These are phyloP conservation scores for Meloidogyne exigua DNA, from an alignment of 1,140 invertebrate genomes.

Conservation along the genomic window DNA sequence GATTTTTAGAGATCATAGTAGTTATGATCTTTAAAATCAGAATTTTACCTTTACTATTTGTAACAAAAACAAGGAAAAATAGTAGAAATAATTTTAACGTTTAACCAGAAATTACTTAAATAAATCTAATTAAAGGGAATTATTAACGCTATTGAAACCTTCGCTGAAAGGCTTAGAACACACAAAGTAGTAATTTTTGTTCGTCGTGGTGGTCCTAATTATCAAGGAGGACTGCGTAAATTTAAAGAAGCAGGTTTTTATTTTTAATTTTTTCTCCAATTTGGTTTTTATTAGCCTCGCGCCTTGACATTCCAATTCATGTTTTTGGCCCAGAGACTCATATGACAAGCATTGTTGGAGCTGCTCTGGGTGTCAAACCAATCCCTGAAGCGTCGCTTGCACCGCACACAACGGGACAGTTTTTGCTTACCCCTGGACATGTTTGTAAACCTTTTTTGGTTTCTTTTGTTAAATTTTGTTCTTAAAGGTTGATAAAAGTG, in stretches of 20 bases:
- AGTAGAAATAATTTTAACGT: too few relatives aligned
- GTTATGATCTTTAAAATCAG: too few relatives aligned
- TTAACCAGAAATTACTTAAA: background rate
- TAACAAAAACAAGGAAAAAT: too few relatives aligned
- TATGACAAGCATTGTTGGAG: slow-evolving; percentile 97
- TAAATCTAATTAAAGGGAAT: slow-evolving; percentile 73
- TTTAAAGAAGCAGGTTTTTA: slow-evolving; percentile 69
- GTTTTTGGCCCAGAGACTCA: slow-evolving; percentile 98
- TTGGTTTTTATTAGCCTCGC: slow-evolving; percentile 65
- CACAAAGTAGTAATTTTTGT: slow-evolving; percentile 93
- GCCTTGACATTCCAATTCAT: slow-evolving; percentile 80
- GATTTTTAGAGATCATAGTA: too few relatives aligned
- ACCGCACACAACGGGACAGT: slow-evolving; percentile 83
- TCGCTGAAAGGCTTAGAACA: slow-evolving; percentile 82
- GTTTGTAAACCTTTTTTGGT: background rate
- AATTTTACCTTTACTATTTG: too few relatives aligned
- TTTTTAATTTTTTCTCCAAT: background rate
- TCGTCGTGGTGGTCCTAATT: slow-evolving; percentile 93
- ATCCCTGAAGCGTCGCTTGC: slow-evolving; percentile 70
- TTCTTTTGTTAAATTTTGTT: too few relatives aligned
- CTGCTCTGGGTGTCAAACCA: slow-evolving; percentile 81
- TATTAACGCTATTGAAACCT: slow-evolving; percentile 89
- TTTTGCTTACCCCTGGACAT: slow-evolving; percentile 81
- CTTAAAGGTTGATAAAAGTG: background rate
- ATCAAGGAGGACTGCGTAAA: slow-evolving; percentile 83